Conservation (phyloP, 2,113 vertebrate genomes). For the Ceyx melanurus region DNA sequence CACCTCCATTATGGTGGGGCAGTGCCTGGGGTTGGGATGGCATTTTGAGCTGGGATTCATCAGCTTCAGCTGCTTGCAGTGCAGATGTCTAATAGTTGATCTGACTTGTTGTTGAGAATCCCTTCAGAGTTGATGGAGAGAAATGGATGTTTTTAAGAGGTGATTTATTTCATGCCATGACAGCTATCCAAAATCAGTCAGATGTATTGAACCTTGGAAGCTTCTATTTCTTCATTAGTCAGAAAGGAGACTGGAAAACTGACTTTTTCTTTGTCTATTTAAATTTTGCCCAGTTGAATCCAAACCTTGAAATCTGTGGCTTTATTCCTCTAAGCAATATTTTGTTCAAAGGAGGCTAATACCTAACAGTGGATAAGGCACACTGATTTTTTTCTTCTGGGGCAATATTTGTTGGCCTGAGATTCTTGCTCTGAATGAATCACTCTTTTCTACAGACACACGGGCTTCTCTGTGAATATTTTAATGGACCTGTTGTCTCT, state of each 20-base stretch:
- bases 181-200: not conserved
- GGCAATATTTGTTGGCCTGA: not conserved
- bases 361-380: not conserved
- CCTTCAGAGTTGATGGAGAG: not conserved
- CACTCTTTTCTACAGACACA: not conserved
- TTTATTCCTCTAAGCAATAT: not conserved
- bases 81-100: not conserved
- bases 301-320: not conserved
- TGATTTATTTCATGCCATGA: not conserved
- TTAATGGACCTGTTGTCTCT: not conserved
- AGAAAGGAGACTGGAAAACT: not conserved
- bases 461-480: not conserved
- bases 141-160: not conserved
- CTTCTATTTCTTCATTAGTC: not conserved
- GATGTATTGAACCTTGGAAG: not conserved
- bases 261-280: not conserved
- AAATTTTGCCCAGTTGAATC: not conserved
- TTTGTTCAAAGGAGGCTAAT: not conserved
- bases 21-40: not conserved
- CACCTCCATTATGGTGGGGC: not conserved
- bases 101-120: not conserved
- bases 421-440: not conserved
- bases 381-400: not conserved
- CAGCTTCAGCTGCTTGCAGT: not conserved
- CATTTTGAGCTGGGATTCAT: not conserved